Percentiles rank a stretch among this genome's conserved stretches.
Conservation (phyloP, 2,888 invertebrate genomes). For the Hypomecis atomaria region DNA sequence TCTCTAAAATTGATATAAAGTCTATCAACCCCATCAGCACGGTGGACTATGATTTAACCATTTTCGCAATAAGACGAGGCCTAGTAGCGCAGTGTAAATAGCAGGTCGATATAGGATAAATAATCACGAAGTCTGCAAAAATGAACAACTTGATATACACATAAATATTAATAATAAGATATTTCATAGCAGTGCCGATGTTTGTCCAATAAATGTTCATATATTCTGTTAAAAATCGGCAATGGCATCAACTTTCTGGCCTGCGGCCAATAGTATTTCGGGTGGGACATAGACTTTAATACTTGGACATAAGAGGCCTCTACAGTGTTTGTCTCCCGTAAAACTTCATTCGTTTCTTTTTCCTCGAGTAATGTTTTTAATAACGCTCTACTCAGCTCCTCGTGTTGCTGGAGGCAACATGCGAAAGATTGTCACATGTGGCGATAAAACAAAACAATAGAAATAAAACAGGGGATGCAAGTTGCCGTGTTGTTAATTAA, state of each 20-base stretch:
- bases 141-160: not conserved
- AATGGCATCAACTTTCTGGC: conserved; percentile 39
- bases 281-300: conserved; percentile 44
- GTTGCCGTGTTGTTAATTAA: conserved; percentile 28
- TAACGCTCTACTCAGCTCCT: not conserved
- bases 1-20: too few species aligned
- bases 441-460: conserved; percentile 1
- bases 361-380: conserved; percentile 3
- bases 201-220: conserved; percentile 32
- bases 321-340: conserved; percentile 32
- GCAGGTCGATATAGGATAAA: too few species aligned
- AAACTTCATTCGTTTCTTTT: conserved; percentile 17
- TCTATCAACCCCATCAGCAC: too few species aligned
- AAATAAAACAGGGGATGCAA: conserved; percentile 14
- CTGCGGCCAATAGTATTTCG: conserved; percentile 42
- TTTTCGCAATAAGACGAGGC: too few species aligned
- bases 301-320: conserved; percentile 42
- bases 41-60: too few species aligned
- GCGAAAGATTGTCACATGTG: not conserved
- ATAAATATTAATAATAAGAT: conserved; percentile 3
- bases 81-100: too few species aligned
- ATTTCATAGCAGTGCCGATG: conserved; percentile 5
- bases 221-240: conserved; percentile 38
- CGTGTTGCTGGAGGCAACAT: not conserved
- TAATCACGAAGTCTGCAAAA: too few species aligned